These are phyloP conservation scores for Hexactinellida sp. DNA, from an alignment of 37 sponge, comb jelly and placozoan species.

Conservation along the genomic window DNA sequence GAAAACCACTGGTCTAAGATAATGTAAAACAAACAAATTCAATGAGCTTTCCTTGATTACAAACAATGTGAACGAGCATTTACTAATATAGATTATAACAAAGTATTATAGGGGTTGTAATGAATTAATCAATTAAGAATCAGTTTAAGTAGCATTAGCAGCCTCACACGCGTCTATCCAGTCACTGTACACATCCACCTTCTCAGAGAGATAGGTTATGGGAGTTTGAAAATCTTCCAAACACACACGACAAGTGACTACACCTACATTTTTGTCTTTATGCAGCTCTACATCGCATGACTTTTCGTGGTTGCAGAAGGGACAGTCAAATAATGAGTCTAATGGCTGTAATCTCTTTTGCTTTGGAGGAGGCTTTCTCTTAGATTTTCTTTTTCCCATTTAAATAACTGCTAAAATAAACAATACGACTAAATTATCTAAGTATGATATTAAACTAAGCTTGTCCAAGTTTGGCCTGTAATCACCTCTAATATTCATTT, in stretches of 20 bases:
- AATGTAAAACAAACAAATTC: no score
- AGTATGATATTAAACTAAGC: background rate
- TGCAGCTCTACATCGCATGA: slow-evolving; percentile 95
- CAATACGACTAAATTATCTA: background rate
- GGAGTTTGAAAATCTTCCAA: slow-evolving; percentile 86
- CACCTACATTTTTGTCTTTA: slow-evolving; percentile 57
- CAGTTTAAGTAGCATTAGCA: slow-evolving; percentile 58
- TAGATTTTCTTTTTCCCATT: slow-evolving; percentile 91
- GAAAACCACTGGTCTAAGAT: no score
- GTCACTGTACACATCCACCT: slow-evolving; percentile 99
- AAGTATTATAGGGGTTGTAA: no score
- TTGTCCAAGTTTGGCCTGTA: no score
- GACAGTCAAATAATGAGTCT: slow-evolving; percentile 84
- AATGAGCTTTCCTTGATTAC: no score
- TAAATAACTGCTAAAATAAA: background rate
- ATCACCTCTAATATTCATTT: no score
- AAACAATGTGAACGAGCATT: no score
- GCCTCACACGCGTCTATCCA: slow-evolving; percentile 99
- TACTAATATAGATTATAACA: no score
- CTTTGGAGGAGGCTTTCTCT: slow-evolving; percentile 94
- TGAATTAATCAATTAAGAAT: no score
- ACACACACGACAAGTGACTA: slow-evolving; percentile 77
- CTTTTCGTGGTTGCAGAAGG: slow-evolving; percentile 97
- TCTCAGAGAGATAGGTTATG: slow-evolving; percentile 86
- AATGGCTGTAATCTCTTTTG: slow-evolving; percentile 74